phyloP scores from a whole-genome alignment of 2,797 vertebrate species.

The Ispidina lecontei region DNA sequence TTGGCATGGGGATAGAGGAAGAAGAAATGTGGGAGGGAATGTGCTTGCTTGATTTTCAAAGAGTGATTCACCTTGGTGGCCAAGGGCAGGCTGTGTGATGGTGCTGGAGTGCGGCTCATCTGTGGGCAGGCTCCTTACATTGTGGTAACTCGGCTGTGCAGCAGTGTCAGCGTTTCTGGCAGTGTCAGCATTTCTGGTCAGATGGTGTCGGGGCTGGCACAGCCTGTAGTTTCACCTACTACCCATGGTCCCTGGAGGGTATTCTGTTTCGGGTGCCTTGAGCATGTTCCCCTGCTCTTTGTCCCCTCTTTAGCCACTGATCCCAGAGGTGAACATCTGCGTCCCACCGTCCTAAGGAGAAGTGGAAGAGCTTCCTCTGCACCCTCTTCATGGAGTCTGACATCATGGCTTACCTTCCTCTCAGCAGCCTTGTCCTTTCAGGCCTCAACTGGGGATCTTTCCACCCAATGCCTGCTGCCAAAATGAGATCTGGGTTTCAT shows the following conservation, averaged over 20 bases:
- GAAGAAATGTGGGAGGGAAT: background rate
- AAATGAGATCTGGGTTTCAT: background rate
- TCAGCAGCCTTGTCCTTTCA: background rate
- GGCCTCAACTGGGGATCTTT: fast-evolving
- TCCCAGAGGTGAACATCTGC: background rate
- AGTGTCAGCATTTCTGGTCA: background rate
- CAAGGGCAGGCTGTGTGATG: fast-evolving
- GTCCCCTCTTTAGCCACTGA: background rate
- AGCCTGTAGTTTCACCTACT: background rate
- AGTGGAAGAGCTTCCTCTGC: background rate
- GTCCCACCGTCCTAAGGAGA: background rate
- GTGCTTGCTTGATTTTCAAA: background rate
- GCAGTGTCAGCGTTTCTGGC: background rate
- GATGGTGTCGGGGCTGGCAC: background rate
- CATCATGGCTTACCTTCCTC: fast-evolving
- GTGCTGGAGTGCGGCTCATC: background rate
- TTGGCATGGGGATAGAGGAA: background rate
- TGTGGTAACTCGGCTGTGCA: fast-evolving
- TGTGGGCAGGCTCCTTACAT: background rate
- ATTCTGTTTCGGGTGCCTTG: background rate
- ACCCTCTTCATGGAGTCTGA: background rate
- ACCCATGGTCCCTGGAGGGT: background rate
- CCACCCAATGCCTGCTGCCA: background rate
- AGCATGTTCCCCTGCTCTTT: fast-evolving
- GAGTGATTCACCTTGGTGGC: background rate